A percentile compares a stretch with the other conserved stretches of the same genome.
Evolutionary conservation across 2,888 invertebrate genomes (phyloP).

Genomic region (Geotrupes spiniger): DNA sequence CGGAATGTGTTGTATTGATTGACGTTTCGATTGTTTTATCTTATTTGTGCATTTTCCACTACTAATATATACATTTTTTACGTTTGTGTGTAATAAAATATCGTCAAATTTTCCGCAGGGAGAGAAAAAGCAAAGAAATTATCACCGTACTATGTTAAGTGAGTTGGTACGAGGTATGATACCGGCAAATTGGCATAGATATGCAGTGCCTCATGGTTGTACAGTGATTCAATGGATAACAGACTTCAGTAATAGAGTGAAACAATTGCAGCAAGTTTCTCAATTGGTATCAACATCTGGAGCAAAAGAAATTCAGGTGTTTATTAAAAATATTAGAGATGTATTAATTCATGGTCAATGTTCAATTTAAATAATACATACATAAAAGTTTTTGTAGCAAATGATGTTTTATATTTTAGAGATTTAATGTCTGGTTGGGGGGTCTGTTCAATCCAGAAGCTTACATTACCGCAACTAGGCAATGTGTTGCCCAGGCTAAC

Average conservation of each 20-base stretch:
- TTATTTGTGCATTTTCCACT: too few relatives aligned
- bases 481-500: constrained; percentile 96
- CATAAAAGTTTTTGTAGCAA: too few relatives aligned
- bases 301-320: constrained; percentile 86
- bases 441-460: constrained; percentile 98
- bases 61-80: too few relatives aligned
- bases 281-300: constrained; percentile 80
- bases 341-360: too few relatives aligned
- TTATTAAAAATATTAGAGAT: too few relatives aligned
- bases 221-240: constrained; percentile 97
- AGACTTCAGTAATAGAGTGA: constrained; percentile 92
- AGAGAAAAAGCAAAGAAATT: constrained; percentile 98
- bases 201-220: constrained; percentile 91
- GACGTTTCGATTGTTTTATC: too few relatives aligned
- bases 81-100: too few relatives aligned
- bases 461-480: constrained; percentile 97
- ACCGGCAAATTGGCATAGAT: constrained; percentile 89
- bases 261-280: constrained; percentile 88
- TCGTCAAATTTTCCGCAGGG: too few relatives aligned
- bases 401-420: constrained; percentile 63
- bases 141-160: constrained; percentile 91
- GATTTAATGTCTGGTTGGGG: constrained; percentile 94
- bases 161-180: constrained; percentile 94
- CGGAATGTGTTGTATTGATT: too few relatives aligned
- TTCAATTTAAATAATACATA: too few relatives aligned